These are phyloP conservation scores for Prunella himalayana DNA, from an alignment of 2,113 vertebrate genomes.

Conservation along the genomic window DNA sequence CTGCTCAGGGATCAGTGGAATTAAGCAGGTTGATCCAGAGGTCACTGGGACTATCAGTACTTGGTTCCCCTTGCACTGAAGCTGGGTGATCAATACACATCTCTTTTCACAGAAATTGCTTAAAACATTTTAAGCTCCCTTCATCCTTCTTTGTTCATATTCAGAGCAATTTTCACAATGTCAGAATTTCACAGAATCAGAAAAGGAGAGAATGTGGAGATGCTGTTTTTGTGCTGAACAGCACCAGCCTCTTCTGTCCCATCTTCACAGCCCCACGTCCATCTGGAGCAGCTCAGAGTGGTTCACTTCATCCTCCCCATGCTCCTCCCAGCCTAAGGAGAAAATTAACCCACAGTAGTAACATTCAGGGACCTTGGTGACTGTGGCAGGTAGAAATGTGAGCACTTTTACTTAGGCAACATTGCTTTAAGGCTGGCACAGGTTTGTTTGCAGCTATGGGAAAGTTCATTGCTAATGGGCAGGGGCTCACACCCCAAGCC, in stretches of 20 bases:
- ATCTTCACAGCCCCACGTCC: fast-evolving
- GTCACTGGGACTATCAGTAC: fast-evolving
- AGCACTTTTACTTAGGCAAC: background rate
- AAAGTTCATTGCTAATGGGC: background rate
- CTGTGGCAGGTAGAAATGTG: background rate
- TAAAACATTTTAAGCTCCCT: background rate
- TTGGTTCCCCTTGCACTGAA: background rate
- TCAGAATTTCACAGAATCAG: background rate
- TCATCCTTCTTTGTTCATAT: background rate
- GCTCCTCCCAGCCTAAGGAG: background rate
- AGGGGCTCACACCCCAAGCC: background rate
- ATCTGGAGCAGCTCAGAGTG: background rate
- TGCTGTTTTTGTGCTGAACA: background rate
- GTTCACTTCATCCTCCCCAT: background rate
- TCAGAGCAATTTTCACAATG: background rate
- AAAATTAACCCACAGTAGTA: background rate
- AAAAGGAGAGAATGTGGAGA: background rate
- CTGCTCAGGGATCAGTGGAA: background rate
- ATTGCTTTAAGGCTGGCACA: background rate
- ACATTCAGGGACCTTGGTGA: background rate
- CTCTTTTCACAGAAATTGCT: background rate
- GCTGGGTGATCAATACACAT: background rate
- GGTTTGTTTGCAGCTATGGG: background rate
- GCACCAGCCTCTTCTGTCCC: background rate
- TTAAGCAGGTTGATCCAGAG: background rate